phyloP scores from a whole-genome alignment of 2,797 vertebrate genomes.

The Ispidina lecontei region DNA sequence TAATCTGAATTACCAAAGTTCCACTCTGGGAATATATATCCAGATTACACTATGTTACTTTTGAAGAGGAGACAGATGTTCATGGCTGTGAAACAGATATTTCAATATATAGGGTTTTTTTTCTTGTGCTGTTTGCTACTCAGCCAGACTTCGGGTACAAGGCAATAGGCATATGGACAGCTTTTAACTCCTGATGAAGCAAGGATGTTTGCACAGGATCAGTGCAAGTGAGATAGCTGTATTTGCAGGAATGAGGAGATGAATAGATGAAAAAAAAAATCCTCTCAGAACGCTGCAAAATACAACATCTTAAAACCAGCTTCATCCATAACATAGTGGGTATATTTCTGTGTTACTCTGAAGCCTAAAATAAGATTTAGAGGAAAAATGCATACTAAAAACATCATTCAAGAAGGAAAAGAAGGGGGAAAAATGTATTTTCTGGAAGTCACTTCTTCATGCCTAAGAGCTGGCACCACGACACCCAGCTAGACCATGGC shows the following conservation, averaged over 20 bases:
- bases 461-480: too few species aligned
- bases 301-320: neutral
- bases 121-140: slow-evolving; percentile 36
- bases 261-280: neutral
- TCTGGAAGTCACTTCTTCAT: neutral
- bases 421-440: neutral
- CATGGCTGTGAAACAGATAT: slow-evolving; percentile 71
- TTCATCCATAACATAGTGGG: neutral
- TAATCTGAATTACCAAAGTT: slow-evolving; percentile 76
- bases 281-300: neutral
- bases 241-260: slow-evolving; percentile 6
- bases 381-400: neutral
- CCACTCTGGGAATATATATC: slow-evolving; percentile 76
- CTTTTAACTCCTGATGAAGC: slow-evolving; percentile 55
- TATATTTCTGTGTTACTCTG: neutral
- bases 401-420: neutral
- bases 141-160: slow-evolving; percentile 58
- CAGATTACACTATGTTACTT: slow-evolving; percentile 71
- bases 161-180: slow-evolving; percentile 58
- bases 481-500: too few species aligned
- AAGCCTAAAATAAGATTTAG: neutral
- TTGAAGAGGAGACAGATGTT: slow-evolving; percentile 73
- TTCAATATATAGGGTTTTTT: slow-evolving; percentile 52
- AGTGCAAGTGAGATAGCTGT: neutral
- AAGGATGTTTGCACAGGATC: slow-evolving; percentile 18